Evolutionary conservation across 2,113 vertebrate genomes (phyloP), one percentile per base, ranked within the genome.

Genomic region (Xenus cinereus): DNA sequence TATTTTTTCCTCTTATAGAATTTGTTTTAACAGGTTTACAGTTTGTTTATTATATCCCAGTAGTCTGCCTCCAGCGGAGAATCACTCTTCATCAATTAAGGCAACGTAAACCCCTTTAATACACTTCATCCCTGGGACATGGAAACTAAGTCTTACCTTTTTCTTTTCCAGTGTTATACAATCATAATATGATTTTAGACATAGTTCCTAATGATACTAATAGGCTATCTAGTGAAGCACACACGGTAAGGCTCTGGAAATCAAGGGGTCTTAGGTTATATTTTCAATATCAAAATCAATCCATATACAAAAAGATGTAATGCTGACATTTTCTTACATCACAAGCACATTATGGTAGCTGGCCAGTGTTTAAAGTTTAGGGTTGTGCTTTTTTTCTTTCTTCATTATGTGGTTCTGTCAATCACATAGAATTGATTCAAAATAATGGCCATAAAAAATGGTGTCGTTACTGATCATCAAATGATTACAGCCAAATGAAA

Each of bases 391-490:
- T 66, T 33, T 27, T 13, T 26, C 41, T 45, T 86, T 56, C 62
- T 81, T 93, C 90, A 93, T 90, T 84, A 91, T 21, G n/a, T 72
- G 77, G 76, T 63, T 87, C 81, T 81, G 87, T 87, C 91, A 84
- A 82, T 87, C 91, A 89, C 21, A 5, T n/a, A 82, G 89, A 95
- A 95, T 4, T 59, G 32, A 63, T 59, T 84, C 60, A 67, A 95
- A 95, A 95, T 92, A 94, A 95, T 56, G 93, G 75, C 63, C 48
- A 64, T 41, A 53, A 87, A 84, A 62, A 86, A 54, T 0, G 53
- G 51, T 50, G 59, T 92, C 56, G 10, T 62, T 93, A 66, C 68
- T 80, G 74, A 90, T 82, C 62, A 51, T 1, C 46, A 89, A 84
- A 46, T 14, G 66, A 89, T 85, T 66, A 68, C 74, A 89, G 75